Conservation (phyloP, 2,113 vertebrate genomes). For the Argyrosomus japonicus region DNA sequence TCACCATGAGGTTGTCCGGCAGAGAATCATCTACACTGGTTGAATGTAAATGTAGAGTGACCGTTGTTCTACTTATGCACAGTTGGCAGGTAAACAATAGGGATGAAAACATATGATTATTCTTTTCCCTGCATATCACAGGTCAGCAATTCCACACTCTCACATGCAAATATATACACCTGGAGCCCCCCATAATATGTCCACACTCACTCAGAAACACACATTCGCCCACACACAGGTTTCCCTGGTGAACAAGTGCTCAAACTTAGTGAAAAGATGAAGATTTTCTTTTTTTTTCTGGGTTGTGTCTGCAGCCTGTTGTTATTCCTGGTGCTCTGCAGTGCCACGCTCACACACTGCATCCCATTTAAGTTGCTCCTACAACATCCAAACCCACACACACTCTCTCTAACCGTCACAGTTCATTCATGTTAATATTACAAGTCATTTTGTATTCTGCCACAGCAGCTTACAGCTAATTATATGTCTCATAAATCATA, state of each 20-base stretch:
- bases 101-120: background rate
- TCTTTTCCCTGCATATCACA: background rate
- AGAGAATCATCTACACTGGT: fast-evolving
- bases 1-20: background rate
- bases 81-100: slow-evolving; percentile 1
- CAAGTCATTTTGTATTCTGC: slow-evolving; percentile 77
- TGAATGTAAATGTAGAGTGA: background rate
- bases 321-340: slow-evolving; percentile 67
- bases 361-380: slow-evolving; percentile 45
- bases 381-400: slow-evolving; percentile 18
- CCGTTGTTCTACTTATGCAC: background rate
- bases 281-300: background rate
- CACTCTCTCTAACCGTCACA: slow-evolving; percentile 71
- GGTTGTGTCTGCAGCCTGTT: slow-evolving; percentile 63
- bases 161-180: background rate
- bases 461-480: slow-evolving; percentile 80
- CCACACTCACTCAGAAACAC: background rate
- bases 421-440: slow-evolving; percentile 75
- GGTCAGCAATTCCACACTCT: background rate
- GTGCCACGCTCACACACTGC: slow-evolving; percentile 46
- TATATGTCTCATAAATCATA: slow-evolving; percentile 76
- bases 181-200: background rate
- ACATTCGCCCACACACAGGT: background rate
- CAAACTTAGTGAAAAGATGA: slow-evolving; percentile 16
- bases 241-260: slow-evolving; percentile 12